A percentile compares a stretch with the other conserved stretches of the same genome.
Evolutionary conservation across 2,113 vertebrate species (phyloP).

Genomic region (Pteropus alecto): DNA sequence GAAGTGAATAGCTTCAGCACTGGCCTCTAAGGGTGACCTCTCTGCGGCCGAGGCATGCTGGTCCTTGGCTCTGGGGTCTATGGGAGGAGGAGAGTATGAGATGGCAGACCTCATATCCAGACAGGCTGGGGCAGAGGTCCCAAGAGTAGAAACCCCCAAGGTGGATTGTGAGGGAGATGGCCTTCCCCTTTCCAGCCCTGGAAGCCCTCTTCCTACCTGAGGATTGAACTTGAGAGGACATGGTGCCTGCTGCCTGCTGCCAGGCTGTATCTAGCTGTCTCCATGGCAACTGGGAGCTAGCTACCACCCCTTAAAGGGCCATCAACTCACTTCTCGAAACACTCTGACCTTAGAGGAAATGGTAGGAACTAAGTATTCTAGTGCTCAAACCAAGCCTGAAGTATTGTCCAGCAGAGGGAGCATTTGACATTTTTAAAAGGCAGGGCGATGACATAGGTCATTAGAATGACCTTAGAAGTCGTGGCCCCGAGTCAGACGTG

Average conservation of each 20-base stretch:
- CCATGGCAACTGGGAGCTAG: constrained; percentile 48
- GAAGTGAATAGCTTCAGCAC: constrained; percentile 62
- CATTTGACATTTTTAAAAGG: neutral
- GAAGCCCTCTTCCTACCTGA: constrained; percentile 26
- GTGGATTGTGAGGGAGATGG: neutral
- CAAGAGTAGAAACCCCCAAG: neutral
- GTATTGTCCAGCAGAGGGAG: constrained; percentile 61
- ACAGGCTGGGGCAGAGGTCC: neutral
- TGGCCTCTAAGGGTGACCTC: constrained; percentile 37
- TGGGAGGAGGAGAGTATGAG: neutral
- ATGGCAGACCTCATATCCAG: neutral
- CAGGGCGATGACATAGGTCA: neutral
- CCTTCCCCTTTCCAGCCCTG: neutral
- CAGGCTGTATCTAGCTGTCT: constrained; percentile 4
- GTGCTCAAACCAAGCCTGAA: neutral
- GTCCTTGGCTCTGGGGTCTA: constrained; percentile 10
- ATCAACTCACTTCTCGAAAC: neutral
- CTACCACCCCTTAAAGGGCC: constrained; percentile 70
- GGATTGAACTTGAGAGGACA: constrained; percentile 23
- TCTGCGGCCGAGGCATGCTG: neutral
- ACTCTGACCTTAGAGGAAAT: neutral
- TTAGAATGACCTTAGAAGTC: neutral
- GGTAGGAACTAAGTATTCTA: neutral
- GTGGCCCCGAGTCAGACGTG: neutral
- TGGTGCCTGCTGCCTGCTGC: neutral